Evolutionary conservation across 2,113 vertebrate genomes (phyloP).

Genomic region (Panurus biarmicus): DNA sequence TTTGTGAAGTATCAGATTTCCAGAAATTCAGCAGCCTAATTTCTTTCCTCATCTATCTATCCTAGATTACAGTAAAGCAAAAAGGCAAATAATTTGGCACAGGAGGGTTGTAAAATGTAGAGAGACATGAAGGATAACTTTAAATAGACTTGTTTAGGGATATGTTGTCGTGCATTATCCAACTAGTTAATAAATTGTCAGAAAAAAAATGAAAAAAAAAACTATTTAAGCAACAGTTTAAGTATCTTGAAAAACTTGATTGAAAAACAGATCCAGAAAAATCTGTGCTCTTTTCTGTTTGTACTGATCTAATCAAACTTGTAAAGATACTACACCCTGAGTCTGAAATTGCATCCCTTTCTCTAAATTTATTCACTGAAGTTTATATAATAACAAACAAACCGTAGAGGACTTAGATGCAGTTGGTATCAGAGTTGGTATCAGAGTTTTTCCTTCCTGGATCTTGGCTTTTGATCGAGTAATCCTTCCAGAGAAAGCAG

Average conservation of each 20-base stretch:
- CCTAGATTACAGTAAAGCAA: background rate
- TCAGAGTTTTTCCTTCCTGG: constrained; percentile 40
- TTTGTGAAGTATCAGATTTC: background rate
- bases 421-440: background rate
- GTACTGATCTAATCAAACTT: background rate
- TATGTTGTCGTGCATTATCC: background rate
- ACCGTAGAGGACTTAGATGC: background rate
- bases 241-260: background rate
- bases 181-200: background rate
- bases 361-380: background rate
- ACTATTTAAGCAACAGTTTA: background rate
- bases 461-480: constrained; percentile 70
- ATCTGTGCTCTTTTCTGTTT: background rate
- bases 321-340: background rate
- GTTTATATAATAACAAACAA: background rate
- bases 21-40: background rate
- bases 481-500: constrained; percentile 45
- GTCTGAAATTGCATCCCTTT: background rate
- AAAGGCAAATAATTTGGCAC: background rate
- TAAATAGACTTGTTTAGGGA: background rate
- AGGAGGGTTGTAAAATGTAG: background rate
- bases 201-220: background rate
- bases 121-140: background rate
- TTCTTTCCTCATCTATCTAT: background rate
- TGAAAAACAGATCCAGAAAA: background rate